Base-by-base conservation (phyloP, 1,140 invertebrate genomes). In the Sitobion miscanthi region DNA sequence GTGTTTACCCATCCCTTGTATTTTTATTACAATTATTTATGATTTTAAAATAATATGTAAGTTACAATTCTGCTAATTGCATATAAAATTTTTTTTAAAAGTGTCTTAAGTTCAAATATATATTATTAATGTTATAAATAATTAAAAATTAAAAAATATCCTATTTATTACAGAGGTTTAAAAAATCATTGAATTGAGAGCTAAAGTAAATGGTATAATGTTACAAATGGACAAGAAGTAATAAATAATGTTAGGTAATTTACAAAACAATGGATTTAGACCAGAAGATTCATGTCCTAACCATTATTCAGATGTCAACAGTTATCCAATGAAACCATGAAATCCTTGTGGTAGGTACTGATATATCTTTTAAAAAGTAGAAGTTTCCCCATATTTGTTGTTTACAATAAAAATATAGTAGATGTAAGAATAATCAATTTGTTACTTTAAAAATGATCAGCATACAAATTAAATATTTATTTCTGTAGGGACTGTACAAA, bases 241-340 rank as follows among this genome's bases (percentile, higher is more conserved):
- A 91, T 82, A 82, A 57, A 47, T 92, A 52, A 82, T 85, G n/a
- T n/a, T n/a, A n/a, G 91, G 54, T 54, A 89, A 93, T 89, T 45
- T 88, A 88, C 35, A 69, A 52, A 20, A 54, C 47, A 94, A 47
- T 69, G 77, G 77, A 85, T 91, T 85, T 54, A n/a, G n/a, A n/a
- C n/a, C n/a, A 86, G 98, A 99, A 94, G 96, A 97, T 38, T 96
- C 95, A 35, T 99, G 98, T 95, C 98, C 98, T 1, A 99, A 99
- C 96, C 96, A 97, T 95, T 96, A 96, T 94, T 97, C 96, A 93
- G 96, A 96, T 95, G 94, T 95, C 23, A 62, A 23, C 6, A 47
- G 57, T 42, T 91, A 77, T 42, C 57, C 62, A 38, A 49, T n/a
- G 30, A 7, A 92, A 45, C 96, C 96, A 9, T 99, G 98, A 98